Evolutionary conservation across 2,888 invertebrate species (phyloP), one percentile per base, ranked within the genome.

Genomic region (Vanessa cardui): DNA sequence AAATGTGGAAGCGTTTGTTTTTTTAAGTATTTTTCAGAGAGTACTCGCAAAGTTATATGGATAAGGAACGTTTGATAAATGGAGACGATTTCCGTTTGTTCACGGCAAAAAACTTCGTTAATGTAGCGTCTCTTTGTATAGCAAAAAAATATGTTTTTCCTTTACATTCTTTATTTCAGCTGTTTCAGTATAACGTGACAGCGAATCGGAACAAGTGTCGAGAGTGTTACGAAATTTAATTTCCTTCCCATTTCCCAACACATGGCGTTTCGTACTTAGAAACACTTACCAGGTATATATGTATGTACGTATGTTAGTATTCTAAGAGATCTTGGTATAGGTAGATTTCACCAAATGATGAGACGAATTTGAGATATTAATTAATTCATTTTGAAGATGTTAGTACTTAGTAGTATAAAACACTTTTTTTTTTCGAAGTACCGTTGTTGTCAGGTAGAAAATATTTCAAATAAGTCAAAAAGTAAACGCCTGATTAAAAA

Each of bases 161-260:
- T 52, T 21, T 62, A 45, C 63, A 15, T 63, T 67, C 62, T 67
- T 63, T 47, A 47, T 61, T 49, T 62, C 33, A 47, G 21, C 47
- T 46, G 58, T 69, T 54, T 46, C 54, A 62, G 54, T 16, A 7
- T 63, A 31, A 62, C 49, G 45, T 58, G 62, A 67, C 59, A 62
- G 52, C 31, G 62, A 67, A 54, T 56, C 47, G 49, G 63, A 59
- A 63, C 49, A 64, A 61, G 64, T 62, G 67, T 70, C 68, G 60
- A 58, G 52, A 54, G 50, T 59, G 59, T 78, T 73, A 74, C 76
- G 79, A 83, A 83, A 83, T 83, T 84, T 83, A 82, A 86, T 86
- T 85, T 86, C 85, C 83, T 83, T 77, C 76, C 83, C 79, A 82
- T 85, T 84, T 85, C 82, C 83, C 77, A 78, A 68, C 76, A 77